These are phyloP conservation scores for Parauchenoglanis ngamensis DNA, from an alignment of 2,797 vertebrate species.

Conservation along the genomic window DNA sequence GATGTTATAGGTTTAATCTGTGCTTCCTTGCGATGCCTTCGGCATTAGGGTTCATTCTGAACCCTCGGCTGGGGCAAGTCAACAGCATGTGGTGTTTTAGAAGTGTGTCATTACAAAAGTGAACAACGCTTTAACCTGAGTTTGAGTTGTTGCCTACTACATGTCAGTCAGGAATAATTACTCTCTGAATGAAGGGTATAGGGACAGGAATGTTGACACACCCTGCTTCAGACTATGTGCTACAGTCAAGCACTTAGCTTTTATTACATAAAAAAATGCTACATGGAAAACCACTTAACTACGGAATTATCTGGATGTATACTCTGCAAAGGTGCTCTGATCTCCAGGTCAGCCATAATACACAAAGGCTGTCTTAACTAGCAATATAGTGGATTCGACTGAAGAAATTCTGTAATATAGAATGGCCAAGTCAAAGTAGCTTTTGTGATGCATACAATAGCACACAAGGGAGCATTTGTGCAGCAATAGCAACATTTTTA, in stretches of 20 bases:
- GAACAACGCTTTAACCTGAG: slow-evolving; percentile 34
- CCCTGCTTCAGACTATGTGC: slow-evolving; percentile 38
- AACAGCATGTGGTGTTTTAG: slow-evolving; percentile 26
- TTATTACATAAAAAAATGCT: slow-evolving; percentile 12
- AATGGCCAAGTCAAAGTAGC: not conserved
- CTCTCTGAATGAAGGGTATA: slow-evolving; percentile 40
- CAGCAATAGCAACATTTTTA: not conserved
- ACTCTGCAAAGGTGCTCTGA: not conserved
- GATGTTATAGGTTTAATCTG: slow-evolving; percentile 11
- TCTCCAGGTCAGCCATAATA: not conserved
- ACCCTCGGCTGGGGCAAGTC: slow-evolving; percentile 23
- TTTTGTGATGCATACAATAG: not conserved
- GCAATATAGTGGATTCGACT: not conserved
- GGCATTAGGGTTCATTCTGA: slow-evolving; percentile 29
- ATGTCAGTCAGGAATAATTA: slow-evolving; percentile 47
- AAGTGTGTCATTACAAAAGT: slow-evolving; percentile 23
- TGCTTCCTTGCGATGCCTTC: slow-evolving; percentile 22
- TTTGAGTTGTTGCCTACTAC: slow-evolving; percentile 17
- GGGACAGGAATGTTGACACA: slow-evolving; percentile 47
- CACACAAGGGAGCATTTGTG: not conserved
- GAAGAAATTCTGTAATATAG: not conserved
- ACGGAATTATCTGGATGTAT: not conserved
- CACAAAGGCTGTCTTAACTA: not conserved
- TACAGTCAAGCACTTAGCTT: slow-evolving; percentile 30
- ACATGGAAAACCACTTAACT: slow-evolving; percentile 23